These are phyloP conservation scores for Spatula clypeata DNA, from an alignment of 2,797 vertebrate species.

Conservation along the genomic window DNA sequence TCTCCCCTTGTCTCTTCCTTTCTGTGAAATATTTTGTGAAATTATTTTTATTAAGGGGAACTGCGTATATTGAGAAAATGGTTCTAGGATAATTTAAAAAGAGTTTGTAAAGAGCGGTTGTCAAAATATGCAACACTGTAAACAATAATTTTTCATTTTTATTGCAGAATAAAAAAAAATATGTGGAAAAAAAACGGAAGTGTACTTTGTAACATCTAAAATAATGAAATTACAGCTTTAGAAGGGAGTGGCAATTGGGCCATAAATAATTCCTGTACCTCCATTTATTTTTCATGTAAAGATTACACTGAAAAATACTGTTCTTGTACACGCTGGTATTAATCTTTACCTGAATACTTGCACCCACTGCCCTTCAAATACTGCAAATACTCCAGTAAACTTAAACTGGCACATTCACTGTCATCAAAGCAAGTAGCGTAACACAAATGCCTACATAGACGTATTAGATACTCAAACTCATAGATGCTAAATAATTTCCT, in stretches of 20 bases:
- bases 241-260: background rate
- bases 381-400: background rate
- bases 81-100: background rate
- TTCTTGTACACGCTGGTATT: background rate
- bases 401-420: background rate
- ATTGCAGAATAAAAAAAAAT: background rate
- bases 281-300: background rate
- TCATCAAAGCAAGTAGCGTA: background rate
- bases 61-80: constrained; percentile 10
- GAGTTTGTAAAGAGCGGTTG: constrained; percentile 18
- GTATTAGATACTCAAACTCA: background rate
- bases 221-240: background rate
- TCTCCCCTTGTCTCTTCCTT: constrained; percentile 14
- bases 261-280: background rate
- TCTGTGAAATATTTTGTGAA: constrained; percentile 47
- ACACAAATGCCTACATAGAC: background rate
- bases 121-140: background rate
- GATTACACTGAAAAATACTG: background rate
- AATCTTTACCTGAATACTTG: background rate
- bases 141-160: constrained; percentile 30
- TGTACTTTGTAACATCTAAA: background rate
- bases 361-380: background rate
- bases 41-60: constrained; percentile 33
- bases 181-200: background rate
- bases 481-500: background rate